Conservation (phyloP, 2,797 vertebrate genomes). For the Ambastaia sidthimunki region DNA sequence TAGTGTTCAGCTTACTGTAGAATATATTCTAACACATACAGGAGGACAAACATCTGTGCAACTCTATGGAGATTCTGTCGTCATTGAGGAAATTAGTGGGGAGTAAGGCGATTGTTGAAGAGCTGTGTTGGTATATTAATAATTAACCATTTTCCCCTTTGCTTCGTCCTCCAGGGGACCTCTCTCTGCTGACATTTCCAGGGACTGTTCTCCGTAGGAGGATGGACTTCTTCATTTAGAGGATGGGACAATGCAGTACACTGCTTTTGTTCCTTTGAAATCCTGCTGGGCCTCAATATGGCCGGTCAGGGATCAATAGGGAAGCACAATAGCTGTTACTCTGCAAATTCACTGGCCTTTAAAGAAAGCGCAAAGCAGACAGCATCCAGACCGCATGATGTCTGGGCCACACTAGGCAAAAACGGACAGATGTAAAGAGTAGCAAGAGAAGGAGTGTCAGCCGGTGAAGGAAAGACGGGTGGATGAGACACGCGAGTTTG, state of each 20-base stretch:
- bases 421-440: constrained; percentile 47
- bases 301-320: constrained; percentile 70
- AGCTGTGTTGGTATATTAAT: constrained; percentile 61
- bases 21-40: constrained; percentile 31
- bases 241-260: constrained; percentile 60
- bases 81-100: constrained; percentile 58
- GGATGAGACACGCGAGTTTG: constrained; percentile 17
- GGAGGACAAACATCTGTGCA: constrained; percentile 60
- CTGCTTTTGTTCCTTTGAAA: constrained; percentile 67
- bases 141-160: constrained; percentile 58
- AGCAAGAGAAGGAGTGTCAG: constrained; percentile 23
- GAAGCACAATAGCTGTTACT: constrained; percentile 64
- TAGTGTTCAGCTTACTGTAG: background rate
- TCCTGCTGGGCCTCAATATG: constrained; percentile 71
- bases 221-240: constrained; percentile 69
- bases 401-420: constrained; percentile 65
- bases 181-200: constrained; percentile 59
- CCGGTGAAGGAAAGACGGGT: constrained; percentile 3
- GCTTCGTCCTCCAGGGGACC: constrained; percentile 41
- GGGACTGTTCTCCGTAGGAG: constrained; percentile 53
- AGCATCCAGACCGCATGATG: constrained; percentile 68
- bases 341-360: constrained; percentile 60
- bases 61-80: constrained; percentile 48
- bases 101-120: constrained; percentile 50
- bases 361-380: constrained; percentile 62